phyloP scores from a whole-genome alignment of 2,797 vertebrate genomes.

The Anabas testudineus region DNA sequence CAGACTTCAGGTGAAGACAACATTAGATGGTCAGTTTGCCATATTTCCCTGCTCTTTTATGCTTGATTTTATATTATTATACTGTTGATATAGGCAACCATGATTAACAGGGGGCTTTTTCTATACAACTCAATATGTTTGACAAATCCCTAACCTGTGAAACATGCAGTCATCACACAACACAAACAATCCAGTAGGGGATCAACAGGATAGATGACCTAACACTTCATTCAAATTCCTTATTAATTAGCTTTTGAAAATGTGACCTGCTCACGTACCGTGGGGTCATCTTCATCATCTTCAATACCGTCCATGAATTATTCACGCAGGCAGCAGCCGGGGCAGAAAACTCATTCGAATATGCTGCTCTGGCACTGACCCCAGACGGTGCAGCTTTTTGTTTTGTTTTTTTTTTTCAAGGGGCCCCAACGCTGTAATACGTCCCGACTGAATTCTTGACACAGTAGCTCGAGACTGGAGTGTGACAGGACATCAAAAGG shows the following conservation, averaged over 20 bases:
- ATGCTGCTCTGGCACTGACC: slow-evolving; percentile 45
- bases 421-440: slow-evolving; percentile 22
- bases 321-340: slow-evolving; percentile 52
- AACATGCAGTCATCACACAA: neutral
- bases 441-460: slow-evolving; percentile 35
- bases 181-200: neutral
- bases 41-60: too few relatives aligned
- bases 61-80: too few relatives aligned
- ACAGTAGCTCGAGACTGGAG: neutral
- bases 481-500: slow-evolving; percentile 3
- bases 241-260: slow-evolving; percentile 48
- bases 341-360: slow-evolving; percentile 56
- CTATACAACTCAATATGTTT: neutral
- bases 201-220: slow-evolving; percentile 19
- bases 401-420: too few relatives aligned
- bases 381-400: slow-evolving; percentile 32
- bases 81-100: too few relatives aligned
- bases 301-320: slow-evolving; percentile 65
- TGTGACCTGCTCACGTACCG: slow-evolving; percentile 22
- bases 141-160: neutral
- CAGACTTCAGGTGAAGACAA: too few relatives aligned
- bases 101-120: neutral
- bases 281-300: slow-evolving; percentile 35
- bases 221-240: slow-evolving; percentile 26
- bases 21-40: too few relatives aligned